Percentiles rank a stretch among this genome's conserved stretches.
phyloP scores from a whole-genome alignment of 2,888 invertebrate species.

The Morpho achilles region DNA sequence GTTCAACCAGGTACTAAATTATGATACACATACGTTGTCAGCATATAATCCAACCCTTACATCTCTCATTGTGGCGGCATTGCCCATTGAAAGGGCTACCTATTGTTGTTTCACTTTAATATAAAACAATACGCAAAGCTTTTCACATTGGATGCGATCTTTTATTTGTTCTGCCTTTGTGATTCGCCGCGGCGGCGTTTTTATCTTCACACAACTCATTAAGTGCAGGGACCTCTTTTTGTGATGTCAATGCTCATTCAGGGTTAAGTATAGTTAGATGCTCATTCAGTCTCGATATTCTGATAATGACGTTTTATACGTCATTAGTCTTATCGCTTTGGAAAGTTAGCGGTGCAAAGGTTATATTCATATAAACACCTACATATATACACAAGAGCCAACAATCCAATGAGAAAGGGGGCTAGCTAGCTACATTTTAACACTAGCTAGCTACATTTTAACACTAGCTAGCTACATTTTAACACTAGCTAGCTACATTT shows the following conservation, averaged over 20 bases:
- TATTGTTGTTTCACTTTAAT: constrained; percentile 77
- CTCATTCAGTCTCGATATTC: constrained; percentile 9
- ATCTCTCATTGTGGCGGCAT: constrained; percentile 71
- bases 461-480: no score
- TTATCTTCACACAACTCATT: constrained; percentile 69
- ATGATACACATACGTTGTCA: no score
- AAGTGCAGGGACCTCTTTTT: constrained; percentile 47
- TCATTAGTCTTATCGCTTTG: background rate
- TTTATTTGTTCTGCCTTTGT: constrained; percentile 71
- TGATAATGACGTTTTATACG: constrained; percentile 7
- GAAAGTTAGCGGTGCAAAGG: no score
- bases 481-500: no score
- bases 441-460: no score
- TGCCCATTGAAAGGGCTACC: constrained; percentile 75
- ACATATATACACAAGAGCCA: no score
- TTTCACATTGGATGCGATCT: constrained; percentile 58
- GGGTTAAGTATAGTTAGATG: constrained; percentile 29
- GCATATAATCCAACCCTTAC: constrained; percentile 45
- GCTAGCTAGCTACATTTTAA: no score
- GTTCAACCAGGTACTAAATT: no score
- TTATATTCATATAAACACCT: no score
- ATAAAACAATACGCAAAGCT: constrained; percentile 75
- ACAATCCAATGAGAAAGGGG: no score
- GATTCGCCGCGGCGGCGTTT: constrained; percentile 59
- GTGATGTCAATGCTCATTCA: constrained; percentile 38